Base-by-base conservation (phyloP, 1,140 invertebrate genomes). In the Drosophila azteca region DNA sequence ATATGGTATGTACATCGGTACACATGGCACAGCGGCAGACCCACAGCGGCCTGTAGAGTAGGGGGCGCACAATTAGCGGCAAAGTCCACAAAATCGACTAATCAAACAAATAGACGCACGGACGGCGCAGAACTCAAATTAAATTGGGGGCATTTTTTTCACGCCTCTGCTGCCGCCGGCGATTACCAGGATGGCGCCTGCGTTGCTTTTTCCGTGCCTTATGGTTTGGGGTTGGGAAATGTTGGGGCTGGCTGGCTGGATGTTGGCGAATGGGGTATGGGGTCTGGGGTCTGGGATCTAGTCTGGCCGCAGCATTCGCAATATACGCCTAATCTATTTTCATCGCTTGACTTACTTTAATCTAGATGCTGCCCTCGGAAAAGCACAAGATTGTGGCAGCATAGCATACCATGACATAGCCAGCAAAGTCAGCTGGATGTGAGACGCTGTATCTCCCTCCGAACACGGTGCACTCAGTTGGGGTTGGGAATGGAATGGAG, bases 291-390 rank as follows among this genome's bases (percentile, higher is more conserved):
- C 48, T 63, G 41, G 45, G 24, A 4, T 8, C 44, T 57, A 9
- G 29, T 31, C 53, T 24, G 55, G 68, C 44, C 62, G 49, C 67
- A 76, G 57, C 73, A 63, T 77, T 77, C 69, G 64, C 69, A 77
- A 79, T 77, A 79, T 79, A 79, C 74, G 74, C 77, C 73, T 79
- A 79, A 79, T 79, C 77, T 77, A 79, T 79, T 79, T 79, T 79
- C 69, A 79, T 79, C 77, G 77, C 77, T 79, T 69, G 74, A 79
- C 77, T 79, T 79, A 79, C 77, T 79, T 77, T 77, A 77, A 79
- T 79, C 74, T 79, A 77, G 74, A 72, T 50, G 44, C 74, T 48
- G 58, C 54, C 62, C 62, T 58, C 22, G 20, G 13, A 31, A 41
- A 22, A 20, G 9, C 26, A 44, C 59, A 31, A 20, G 39, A 43